Conservation (phyloP, 30 jellyfish, hydroid and myxozoan species). For the Aurelia sp. region DNA sequence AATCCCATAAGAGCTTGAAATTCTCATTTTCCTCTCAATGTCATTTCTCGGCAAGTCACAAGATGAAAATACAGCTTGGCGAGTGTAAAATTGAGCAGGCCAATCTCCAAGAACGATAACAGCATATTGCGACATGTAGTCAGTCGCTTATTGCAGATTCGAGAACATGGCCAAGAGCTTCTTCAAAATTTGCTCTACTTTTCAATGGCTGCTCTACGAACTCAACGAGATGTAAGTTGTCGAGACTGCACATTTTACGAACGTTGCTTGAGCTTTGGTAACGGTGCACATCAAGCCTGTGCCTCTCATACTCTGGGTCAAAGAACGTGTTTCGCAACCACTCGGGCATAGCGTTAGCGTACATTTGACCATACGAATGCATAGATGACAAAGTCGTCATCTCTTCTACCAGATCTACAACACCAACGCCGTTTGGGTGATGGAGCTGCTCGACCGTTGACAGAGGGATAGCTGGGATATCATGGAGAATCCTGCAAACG, state of each 20-base stretch:
- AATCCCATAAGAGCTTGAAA: too few species aligned
- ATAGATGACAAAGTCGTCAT: neutral
- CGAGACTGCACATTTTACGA: neutral
- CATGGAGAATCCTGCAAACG: neutral
- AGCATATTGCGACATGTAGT: neutral
- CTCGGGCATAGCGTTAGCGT: neutral
- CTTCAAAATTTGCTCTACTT: neutral
- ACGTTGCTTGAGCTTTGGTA: neutral
- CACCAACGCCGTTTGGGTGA: neutral
- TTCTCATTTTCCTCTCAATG: too few species aligned
- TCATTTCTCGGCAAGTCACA: neutral
- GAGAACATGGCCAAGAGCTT: neutral
- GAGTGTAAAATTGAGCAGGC: constrained; percentile 38
- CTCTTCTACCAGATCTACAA: neutral
- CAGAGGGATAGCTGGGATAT: neutral
- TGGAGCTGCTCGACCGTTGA: neutral
- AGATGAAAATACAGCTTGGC: too few species aligned
- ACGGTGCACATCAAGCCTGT: neutral
- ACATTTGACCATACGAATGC: neutral
- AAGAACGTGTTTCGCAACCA: constrained; percentile 6
- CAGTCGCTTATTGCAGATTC: neutral
- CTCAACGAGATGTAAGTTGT: constrained; percentile 10
- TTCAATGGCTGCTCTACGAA: neutral
- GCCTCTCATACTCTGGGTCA: constrained; percentile 1
- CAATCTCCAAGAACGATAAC: constrained; percentile 34